Evolutionary conservation across 1,140 invertebrate species (phyloP).

Genomic region (Kradibia gibbosae): DNA sequence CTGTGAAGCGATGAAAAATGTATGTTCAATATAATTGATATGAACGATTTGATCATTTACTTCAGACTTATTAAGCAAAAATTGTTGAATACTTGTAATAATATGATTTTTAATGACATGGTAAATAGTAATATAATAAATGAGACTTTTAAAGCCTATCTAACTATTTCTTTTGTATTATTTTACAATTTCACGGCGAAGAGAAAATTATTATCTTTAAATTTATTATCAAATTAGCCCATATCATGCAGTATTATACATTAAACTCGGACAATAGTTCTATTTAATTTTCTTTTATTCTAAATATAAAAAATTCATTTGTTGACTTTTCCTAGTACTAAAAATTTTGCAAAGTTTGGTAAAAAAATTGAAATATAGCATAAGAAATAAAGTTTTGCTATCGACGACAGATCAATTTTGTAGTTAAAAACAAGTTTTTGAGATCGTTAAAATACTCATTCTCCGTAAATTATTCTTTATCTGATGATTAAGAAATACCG

Average conservation of each 20-base stretch:
- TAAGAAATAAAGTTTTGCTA: background rate
- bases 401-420: background rate
- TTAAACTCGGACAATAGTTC: background rate
- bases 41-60: background rate
- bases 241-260: background rate
- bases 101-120: background rate
- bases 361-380: background rate
- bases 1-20: background rate
- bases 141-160: background rate
- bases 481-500: constrained; percentile 1
- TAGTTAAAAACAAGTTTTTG: background rate
- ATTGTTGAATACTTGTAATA: background rate
- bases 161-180: background rate
- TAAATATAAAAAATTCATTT: background rate
- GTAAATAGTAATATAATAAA: background rate
- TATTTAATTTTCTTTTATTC: background rate
- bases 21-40: background rate
- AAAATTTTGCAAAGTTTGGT: background rate
- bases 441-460: background rate
- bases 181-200: background rate
- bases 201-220: background rate
- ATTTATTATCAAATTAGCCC: background rate
- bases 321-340: no score
- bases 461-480: background rate
- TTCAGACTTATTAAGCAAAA: background rate